Percentiles rank a stretch among this genome's conserved stretches.
These are phyloP conservation scores for Dryococelus australis DNA, from an alignment of 2,888 invertebrate species.

Conservation along the genomic window DNA sequence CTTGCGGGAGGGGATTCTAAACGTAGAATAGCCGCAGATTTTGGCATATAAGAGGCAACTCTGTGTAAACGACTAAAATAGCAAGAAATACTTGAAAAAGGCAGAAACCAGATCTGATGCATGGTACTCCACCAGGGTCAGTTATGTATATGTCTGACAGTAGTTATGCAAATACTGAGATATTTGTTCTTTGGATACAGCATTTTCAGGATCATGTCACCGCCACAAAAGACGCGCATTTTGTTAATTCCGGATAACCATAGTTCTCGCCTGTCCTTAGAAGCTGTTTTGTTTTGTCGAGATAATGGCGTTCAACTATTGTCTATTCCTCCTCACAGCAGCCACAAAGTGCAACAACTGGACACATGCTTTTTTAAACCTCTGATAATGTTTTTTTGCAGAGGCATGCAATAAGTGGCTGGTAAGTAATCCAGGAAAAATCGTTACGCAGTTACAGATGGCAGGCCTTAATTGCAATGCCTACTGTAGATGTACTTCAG, in stretches of 20 bases:
- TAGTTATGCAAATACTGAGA: neutral
- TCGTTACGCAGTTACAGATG: neutral
- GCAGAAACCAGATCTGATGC: neutral
- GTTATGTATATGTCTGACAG: neutral
- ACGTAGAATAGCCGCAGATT: too few species aligned
- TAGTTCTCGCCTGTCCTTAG: neutral
- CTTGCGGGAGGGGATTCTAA: too few species aligned
- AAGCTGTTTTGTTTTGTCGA: conserved; percentile 9
- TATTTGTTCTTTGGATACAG: neutral
- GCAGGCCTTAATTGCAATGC: neutral
- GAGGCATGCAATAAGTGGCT: neutral
- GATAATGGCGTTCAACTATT: neutral
- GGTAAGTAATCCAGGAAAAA: neutral
- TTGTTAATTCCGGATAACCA: neutral
- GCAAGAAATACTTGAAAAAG: neutral
- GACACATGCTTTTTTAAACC: neutral
- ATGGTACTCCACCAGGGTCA: neutral
- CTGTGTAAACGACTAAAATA: too few species aligned
- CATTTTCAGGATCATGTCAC: neutral
- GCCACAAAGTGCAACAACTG: neutral
- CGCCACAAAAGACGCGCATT: neutral
- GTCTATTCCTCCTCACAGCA: neutral
- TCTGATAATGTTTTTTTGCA: neutral
- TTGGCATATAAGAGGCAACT: too few species aligned
- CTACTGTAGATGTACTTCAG: neutral